phyloP scores from a whole-genome alignment of 2,113 vertebrate species.

The Malurus elegans region DNA sequence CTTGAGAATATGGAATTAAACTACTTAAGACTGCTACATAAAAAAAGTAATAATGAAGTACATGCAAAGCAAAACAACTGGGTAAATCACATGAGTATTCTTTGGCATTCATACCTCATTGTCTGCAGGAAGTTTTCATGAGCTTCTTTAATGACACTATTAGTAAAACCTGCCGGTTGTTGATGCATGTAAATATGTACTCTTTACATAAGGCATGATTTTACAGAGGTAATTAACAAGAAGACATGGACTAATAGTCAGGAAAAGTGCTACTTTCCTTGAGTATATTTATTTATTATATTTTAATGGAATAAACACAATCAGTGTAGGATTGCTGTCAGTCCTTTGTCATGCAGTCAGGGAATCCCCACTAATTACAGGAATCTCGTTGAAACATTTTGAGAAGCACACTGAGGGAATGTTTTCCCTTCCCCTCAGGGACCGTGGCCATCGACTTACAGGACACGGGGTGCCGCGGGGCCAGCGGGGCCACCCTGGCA shows the following conservation, averaged over 20 bases:
- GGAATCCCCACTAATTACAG: fast-evolving
- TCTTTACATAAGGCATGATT: neutral
- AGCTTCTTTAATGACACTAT: neutral
- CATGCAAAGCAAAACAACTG: neutral
- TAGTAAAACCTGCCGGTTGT: neutral
- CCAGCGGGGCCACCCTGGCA: conserved; percentile 66
- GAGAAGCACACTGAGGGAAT: neutral
- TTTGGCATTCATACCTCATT: neutral
- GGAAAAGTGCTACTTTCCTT: neutral
- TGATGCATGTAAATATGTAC: neutral
- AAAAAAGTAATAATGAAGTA: neutral
- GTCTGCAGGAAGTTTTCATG: neutral
- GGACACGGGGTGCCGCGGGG: conserved; percentile 72
- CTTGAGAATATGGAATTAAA: neutral
- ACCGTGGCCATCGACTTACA: conserved; percentile 84
- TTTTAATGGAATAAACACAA: neutral
- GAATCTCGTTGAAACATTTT: neutral
- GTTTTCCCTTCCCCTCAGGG: conserved; percentile 44
- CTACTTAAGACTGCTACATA: neutral
- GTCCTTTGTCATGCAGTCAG: neutral
- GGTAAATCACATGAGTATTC: neutral
- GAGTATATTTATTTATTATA: neutral
- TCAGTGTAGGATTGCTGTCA: neutral
- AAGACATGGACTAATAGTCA: neutral
- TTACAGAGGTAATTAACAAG: neutral